These are phyloP conservation scores for Corythaeola cristata DNA, from an alignment of 2,113 vertebrate species.

Conservation along the genomic window DNA sequence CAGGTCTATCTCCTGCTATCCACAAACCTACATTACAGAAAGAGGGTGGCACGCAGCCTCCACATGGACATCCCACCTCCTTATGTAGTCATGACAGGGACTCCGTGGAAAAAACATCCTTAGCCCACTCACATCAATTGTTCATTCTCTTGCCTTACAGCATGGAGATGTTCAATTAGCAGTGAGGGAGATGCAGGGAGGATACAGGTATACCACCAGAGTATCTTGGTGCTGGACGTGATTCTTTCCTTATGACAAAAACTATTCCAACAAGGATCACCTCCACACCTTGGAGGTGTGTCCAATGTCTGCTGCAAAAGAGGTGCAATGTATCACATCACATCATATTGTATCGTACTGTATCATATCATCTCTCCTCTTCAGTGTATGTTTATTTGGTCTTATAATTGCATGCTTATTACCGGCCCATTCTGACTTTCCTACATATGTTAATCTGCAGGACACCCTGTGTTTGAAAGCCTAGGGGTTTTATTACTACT, in stretches of 20 bases:
- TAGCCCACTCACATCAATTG: accelerated
- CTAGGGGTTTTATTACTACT: neutral
- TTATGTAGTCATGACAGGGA: neutral
- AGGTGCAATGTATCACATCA: neutral
- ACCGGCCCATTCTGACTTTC: neutral
- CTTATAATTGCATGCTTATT: neutral
- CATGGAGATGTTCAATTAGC: neutral
- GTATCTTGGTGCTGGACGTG: neutral
- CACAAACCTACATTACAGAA: neutral
- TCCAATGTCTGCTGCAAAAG: neutral
- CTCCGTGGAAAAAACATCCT: neutral
- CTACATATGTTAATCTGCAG: neutral
- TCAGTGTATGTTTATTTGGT: neutral
- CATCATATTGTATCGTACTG: neutral
- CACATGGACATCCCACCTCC: neutral
- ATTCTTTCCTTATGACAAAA: neutral
- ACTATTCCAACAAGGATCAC: neutral
- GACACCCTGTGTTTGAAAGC: neutral
- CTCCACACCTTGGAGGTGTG: neutral
- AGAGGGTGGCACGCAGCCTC: neutral
- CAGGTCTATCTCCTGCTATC: neutral
- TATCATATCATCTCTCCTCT: neutral
- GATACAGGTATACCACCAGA: neutral
- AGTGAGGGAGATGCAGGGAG: neutral
- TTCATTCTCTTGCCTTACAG: neutral